Evolutionary conservation across 2,888 invertebrate genomes (phyloP).

Genomic region (Drosophila tripunctata): DNA sequence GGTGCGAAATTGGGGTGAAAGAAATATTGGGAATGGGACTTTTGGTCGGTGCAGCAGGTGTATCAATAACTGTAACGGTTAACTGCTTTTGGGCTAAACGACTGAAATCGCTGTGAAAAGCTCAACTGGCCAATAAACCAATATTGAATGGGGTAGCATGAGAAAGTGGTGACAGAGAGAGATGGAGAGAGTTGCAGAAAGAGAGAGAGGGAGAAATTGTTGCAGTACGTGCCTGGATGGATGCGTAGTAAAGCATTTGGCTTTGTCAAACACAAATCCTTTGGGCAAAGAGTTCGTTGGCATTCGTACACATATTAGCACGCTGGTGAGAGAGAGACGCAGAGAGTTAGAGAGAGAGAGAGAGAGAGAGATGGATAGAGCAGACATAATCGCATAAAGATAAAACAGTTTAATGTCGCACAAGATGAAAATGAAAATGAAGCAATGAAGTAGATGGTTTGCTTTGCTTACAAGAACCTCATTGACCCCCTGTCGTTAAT

Average conservation of each 20-base stretch:
- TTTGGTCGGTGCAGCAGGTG: slow-evolving; percentile 25
- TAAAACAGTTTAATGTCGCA: slow-evolving; percentile 75
- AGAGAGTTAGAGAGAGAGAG: neutral
- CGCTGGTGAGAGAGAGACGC: neutral
- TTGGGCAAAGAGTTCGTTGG: slow-evolving; percentile 70
- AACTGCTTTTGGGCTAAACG: slow-evolving; percentile 46
- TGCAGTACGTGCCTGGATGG: slow-evolving; percentile 43
- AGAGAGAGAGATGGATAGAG: neutral
- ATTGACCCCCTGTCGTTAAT: slow-evolving; percentile 55
- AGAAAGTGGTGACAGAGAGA: neutral
- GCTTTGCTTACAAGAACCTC: slow-evolving; percentile 29
- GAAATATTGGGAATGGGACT: neutral
- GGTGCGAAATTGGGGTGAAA: neutral
- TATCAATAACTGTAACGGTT: slow-evolving; percentile 49
- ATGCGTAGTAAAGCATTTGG: slow-evolving; percentile 49
- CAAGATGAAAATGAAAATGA: slow-evolving; percentile 24
- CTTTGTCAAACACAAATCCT: slow-evolving; percentile 77
- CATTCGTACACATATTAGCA: slow-evolving; percentile 46
- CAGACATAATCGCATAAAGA: slow-evolving; percentile 79
- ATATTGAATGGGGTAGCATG: slow-evolving; percentile 42
- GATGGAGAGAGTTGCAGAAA: neutral
- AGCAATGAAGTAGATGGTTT: slow-evolving; percentile 7
- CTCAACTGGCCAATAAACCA: slow-evolving; percentile 61
- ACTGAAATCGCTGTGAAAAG: slow-evolving; percentile 44
- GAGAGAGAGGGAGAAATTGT: neutral